These are phyloP conservation scores for Nasonia oneida DNA, from an alignment of 2,888 invertebrate species.

Conservation along the genomic window DNA sequence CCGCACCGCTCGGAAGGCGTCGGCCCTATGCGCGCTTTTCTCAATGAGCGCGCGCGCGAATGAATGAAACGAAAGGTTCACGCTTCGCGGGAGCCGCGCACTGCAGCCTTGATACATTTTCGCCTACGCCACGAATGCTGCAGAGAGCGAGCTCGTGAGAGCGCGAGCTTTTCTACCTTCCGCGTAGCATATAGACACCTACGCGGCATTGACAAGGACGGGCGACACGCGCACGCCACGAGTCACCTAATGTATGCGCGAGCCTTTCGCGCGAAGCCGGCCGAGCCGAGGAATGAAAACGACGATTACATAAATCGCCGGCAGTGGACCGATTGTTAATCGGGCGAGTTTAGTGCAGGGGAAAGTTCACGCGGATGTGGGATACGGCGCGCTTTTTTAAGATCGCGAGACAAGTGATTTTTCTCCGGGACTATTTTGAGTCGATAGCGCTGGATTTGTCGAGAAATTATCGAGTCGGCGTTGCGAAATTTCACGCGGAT, in stretches of 20 bases:
- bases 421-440: constrained; percentile 19
- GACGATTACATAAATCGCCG: constrained; percentile 30
- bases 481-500: neutral
- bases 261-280: constrained; percentile 25
- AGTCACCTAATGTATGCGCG: constrained; percentile 43
- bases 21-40: neutral
- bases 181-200: constrained; percentile 69
- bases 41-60: constrained; percentile 35
- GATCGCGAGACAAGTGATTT: neutral
- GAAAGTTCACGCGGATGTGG: constrained; percentile 22
- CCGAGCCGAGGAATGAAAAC: neutral
- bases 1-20: constrained; percentile 11
- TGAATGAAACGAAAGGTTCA: constrained; percentile 51
- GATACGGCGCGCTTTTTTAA: neutral
- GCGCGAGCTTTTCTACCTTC: constrained; percentile 21
- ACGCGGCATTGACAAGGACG: constrained; percentile 74
- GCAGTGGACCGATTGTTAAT: neutral
- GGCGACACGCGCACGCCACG: constrained; percentile 8
- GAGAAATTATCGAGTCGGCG: neutral
- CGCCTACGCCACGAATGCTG: constrained; percentile 70
- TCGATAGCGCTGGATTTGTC: neutral
- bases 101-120: constrained; percentile 74
- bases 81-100: constrained; percentile 34
- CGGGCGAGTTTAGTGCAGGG: constrained; percentile 25
- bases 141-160: constrained; percentile 11